Evolutionary conservation across 2,888 invertebrate species (phyloP), one percentile per base, ranked within the genome.

Genomic region (Diabrotica balteata): DNA sequence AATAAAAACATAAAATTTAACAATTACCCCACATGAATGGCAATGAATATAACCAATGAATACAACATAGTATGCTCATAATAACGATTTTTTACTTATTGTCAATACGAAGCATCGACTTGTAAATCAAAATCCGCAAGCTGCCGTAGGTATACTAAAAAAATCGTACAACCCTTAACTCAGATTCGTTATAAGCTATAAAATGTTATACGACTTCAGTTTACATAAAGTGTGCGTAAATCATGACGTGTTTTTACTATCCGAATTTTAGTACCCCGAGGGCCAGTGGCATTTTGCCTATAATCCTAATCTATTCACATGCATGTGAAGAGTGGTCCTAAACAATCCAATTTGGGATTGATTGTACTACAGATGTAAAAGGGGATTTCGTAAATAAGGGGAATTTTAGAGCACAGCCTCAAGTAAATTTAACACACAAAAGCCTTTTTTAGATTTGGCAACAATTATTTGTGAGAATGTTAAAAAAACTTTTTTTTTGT

Each of bases 111-210:
- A 59, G 63, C 63, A 63, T 63, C 63, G 66, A 66, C 71, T 71
- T 68, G 69, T 75, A 72, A 75, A 75, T 70, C 71, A 70, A 70
- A 69, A 72, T 67, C 71, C 61, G 64, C 64, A 64, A 64, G 64
- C 64, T 64, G 64, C 66, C 59, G 32, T 32, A 5, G 32, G 66
- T 69, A 67, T 63, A 71, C 67, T 67, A 72, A 73, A 73, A 74
- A 71, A 72, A 75, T 75, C 74, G 70, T 74, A 69, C 75, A 77
- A 77, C 79, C 80, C 77, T 78, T 74, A 73, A 77, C 75, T 75
- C 72, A 79, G 77, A 80, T 80, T 78, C 80, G 80, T 80, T 80
- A 80, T 80, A 80, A 76, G 79, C 79, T 72, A 80, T 80, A 80
- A 80, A 80, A 77, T 71, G 72, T 73, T 75, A 78, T 80, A 78